Evolutionary conservation across 2,797 vertebrate species (phyloP).

Genomic region (Spinibarbus caldwelli): DNA sequence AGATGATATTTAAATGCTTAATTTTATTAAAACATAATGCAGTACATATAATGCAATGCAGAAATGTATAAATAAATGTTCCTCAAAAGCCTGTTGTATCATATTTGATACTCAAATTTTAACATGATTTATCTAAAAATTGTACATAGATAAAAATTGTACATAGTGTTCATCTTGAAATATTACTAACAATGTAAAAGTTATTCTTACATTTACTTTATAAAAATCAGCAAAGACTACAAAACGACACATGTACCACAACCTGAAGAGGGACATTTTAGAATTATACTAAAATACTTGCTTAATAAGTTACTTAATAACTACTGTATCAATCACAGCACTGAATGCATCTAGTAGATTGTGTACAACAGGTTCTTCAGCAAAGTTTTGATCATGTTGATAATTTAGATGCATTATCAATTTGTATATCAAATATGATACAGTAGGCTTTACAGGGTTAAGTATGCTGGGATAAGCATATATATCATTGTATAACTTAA

Average conservation of each 20-base stretch:
- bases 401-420: not conserved
- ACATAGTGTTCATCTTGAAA: not conserved
- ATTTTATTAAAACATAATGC: not conserved
- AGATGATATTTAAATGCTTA: not conserved
- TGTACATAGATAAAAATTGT: too few species aligned
- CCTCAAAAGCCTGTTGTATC: not conserved
- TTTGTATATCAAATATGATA: not conserved
- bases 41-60: not conserved
- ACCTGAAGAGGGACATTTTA: not conserved
- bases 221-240: not conserved
- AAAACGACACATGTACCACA: not conserved
- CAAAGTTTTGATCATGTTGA: not conserved
- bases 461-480: not conserved
- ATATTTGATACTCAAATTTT: not conserved
- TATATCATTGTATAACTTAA: not conserved
- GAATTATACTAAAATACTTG: not conserved
- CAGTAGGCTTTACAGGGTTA: not conserved
- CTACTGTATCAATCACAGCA: not conserved
- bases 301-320: not conserved
- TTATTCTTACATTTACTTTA: not conserved
- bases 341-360: too few species aligned
- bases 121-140: not conserved
- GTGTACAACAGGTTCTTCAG: too few species aligned
- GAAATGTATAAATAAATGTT: not conserved
- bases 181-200: slow-evolving; percentile 14